Evolutionary conservation across 2,797 vertebrate species (phyloP).

Genomic region (Argyrosomus regius): DNA sequence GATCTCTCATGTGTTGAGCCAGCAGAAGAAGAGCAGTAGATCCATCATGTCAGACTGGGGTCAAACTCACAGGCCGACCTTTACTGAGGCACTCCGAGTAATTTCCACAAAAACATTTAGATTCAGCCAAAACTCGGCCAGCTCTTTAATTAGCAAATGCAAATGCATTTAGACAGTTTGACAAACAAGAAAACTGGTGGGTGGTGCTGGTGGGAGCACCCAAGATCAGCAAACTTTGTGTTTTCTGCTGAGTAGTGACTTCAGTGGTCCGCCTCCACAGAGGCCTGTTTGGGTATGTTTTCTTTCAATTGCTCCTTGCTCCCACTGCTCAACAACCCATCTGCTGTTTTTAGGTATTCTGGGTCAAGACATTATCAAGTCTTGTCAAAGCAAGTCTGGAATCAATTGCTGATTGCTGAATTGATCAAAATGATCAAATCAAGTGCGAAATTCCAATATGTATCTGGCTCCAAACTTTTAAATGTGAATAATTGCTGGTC

Average conservation of each 20-base stretch:
- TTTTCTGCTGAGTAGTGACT: constrained; percentile 5
- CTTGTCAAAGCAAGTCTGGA: neutral
- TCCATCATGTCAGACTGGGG: constrained; percentile 72
- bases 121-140: constrained; percentile 30
- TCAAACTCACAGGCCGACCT: constrained; percentile 43
- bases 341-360: neutral
- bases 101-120: constrained; percentile 46
- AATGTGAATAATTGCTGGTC: neutral
- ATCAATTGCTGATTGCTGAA: neutral
- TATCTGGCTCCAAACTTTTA: too few relatives aligned
- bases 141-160: constrained; percentile 50
- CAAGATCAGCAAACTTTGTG: constrained; percentile 18
- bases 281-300: neutral
- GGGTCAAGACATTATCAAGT: neutral
- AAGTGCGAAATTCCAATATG: neutral
- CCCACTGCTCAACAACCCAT: neutral
- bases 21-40: constrained; percentile 77
- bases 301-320: neutral
- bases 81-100: constrained; percentile 28
- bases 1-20: constrained; percentile 78
- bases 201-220: neutral
- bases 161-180: constrained; percentile 23
- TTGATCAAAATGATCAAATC: neutral
- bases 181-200: neutral
- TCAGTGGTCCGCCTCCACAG: neutral